Evolutionary conservation across 2,797 vertebrate genomes (phyloP).

Genomic region (Euthynnus affinis): DNA sequence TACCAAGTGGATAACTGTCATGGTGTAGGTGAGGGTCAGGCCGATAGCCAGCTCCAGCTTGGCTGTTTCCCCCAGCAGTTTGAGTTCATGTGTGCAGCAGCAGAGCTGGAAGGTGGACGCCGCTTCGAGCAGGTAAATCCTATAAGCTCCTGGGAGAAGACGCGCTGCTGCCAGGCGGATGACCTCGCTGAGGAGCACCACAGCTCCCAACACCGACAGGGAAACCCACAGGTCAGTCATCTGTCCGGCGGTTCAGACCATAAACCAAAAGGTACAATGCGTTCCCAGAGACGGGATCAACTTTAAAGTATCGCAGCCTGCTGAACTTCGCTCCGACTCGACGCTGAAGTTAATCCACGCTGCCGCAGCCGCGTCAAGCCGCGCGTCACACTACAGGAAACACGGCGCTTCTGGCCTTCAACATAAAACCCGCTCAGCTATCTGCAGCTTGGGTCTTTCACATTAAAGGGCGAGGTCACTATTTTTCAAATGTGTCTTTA

Average conservation of each 20-base stretch:
- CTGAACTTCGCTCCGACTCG: neutral
- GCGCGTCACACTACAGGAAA: neutral
- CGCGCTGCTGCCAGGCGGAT: slow-evolving; percentile 42
- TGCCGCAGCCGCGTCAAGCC: slow-evolving; percentile 12
- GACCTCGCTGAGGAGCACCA: slow-evolving; percentile 76
- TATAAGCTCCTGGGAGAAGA: slow-evolving; percentile 18
- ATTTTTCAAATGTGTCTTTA: too few relatives aligned
- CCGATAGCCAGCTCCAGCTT: slow-evolving; percentile 63
- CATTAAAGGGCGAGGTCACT: too few relatives aligned
- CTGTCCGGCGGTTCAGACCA: neutral
- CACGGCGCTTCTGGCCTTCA: neutral
- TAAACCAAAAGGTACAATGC: fast-evolving
- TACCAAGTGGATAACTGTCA: slow-evolving; percentile 86
- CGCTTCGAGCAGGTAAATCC: slow-evolving; percentile 81
- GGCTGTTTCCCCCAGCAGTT: slow-evolving; percentile 77
- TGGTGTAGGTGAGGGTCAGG: slow-evolving; percentile 84
- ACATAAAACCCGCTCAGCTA: slow-evolving; percentile 38
- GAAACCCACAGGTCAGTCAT: slow-evolving; percentile 78
- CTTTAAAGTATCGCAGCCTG: neutral
- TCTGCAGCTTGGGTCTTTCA: neutral
- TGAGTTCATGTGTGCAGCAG: slow-evolving; percentile 88
- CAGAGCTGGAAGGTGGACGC: slow-evolving; percentile 91
- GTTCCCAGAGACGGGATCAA: neutral
- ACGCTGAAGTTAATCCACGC: slow-evolving; percentile 30
- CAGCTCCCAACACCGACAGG: slow-evolving; percentile 72